Evolutionary conservation across 2,797 vertebrate species (phyloP).

Genomic region (Emydoidea blandingii): DNA sequence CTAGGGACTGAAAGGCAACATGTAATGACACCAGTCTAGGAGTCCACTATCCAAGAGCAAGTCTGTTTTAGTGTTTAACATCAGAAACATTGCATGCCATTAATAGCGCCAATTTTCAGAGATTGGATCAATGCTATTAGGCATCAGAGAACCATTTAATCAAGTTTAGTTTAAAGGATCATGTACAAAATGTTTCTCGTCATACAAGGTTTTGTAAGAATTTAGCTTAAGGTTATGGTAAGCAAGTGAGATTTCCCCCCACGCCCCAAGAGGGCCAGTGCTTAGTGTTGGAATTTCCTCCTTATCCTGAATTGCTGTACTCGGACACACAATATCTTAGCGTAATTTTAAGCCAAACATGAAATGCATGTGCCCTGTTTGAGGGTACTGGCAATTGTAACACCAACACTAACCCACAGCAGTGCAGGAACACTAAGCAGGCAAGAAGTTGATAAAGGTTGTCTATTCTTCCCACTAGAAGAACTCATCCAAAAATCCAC

Average conservation of each 20-base stretch:
- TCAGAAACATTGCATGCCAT: not conserved
- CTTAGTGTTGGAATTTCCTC: not conserved
- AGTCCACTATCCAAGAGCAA: not conserved
- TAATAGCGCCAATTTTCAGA: not conserved
- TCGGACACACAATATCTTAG: not conserved
- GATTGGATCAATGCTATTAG: not conserved
- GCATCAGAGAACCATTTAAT: not conserved
- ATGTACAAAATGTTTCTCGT: not conserved
- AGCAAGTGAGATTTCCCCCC: not conserved
- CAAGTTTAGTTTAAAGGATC: not conserved
- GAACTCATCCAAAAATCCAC: not conserved
- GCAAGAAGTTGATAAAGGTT: not conserved
- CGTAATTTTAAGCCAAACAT: not conserved
- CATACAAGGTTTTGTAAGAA: not conserved
- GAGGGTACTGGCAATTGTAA: not conserved
- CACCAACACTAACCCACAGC: not conserved
- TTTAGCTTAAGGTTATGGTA: not conserved
- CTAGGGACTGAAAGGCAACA: not conserved
- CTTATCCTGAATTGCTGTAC: not conserved
- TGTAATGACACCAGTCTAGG: not conserved
- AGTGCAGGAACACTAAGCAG: fast-evolving
- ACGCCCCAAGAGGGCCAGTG: no score
- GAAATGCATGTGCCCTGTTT: not conserved
- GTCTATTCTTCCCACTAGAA: not conserved
- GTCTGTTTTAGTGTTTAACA: not conserved